Base-by-base conservation (phyloP, 2,797 vertebrate species). In the Periparus ater region DNA sequence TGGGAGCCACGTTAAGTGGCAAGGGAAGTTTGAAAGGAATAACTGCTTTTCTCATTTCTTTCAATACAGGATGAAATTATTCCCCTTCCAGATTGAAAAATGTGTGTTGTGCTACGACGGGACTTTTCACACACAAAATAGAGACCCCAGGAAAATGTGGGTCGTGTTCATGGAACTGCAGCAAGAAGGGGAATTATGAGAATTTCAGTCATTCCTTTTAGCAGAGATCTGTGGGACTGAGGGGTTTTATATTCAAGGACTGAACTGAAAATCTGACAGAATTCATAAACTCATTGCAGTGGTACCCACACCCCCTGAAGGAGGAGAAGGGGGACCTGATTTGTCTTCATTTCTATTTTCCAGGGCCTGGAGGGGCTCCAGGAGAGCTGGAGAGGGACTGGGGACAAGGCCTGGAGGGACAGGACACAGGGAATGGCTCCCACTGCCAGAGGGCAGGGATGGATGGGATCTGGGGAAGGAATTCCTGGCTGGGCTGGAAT, bases 1-100 rank as follows among this genome's bases (percentile, higher is more conserved):
- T 85, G 68, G 68, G 93, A 73, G n/a, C n/a, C 16, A 44, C 44
- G 90, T 72, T 95, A 97, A 96, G 72, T 76, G 93, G 87, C 44
- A 32, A 70, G 90, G 91, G 44, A 95, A 91, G 89, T 85, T 94
- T 50, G 50, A 71, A 94, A 76, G 95, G 62, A 74, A 88, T 87
- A 50, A 91, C 86, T 70, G 89, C 72, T 87, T 57, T 84, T 22
- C 83, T 74, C 60, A 27, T 93, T 68, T 60, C 55, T 63, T 71
- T 74, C 29, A 8, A 48, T 16, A 20, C 3, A n/a, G 2, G 4
- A 27, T 67, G 77, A 72, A 90, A 91, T 27, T 40, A 87, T 89
- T 77, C 61, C 23, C 63, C 32, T 57, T 32, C 71, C 34, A 40
- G 45, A 62, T 72, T 29, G n/a, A 88, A 79, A 95, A 96, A 92